Evolutionary conservation across 2,113 vertebrate genomes (phyloP).

Genomic region (Eublepharis macularius): DNA sequence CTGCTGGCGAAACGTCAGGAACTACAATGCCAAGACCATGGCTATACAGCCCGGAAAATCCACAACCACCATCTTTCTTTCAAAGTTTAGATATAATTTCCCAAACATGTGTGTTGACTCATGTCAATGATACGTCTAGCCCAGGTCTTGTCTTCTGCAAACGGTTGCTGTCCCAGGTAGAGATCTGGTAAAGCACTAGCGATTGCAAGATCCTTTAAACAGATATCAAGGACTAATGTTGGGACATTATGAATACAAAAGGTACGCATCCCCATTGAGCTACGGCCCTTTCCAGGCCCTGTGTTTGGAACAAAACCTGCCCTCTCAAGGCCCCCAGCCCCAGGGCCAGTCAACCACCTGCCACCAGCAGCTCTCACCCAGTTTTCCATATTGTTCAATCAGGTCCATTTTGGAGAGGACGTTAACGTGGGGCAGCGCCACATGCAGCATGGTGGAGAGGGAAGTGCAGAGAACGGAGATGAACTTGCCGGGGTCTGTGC

Average conservation of each 20-base stretch:
- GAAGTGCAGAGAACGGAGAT: constrained; percentile 97
- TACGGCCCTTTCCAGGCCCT: too few relatives aligned
- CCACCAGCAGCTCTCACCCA: constrained; percentile 77
- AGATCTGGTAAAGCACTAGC: neutral
- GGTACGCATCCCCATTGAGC: too few relatives aligned
- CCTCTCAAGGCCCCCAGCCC: too few relatives aligned
- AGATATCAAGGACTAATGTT: too few relatives aligned
- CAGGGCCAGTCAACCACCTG: neutral
- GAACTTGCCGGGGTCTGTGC: constrained; percentile 95
- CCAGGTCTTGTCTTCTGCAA: neutral
- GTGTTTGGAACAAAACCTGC: neutral
- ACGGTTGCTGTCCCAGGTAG: neutral
- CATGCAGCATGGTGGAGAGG: constrained; percentile 93
- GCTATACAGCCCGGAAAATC: too few relatives aligned
- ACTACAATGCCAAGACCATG: too few relatives aligned
- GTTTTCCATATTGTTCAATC: constrained; percentile 93
- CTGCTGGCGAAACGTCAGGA: too few relatives aligned
- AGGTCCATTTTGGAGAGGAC: constrained; percentile 98
- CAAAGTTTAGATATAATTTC: too few relatives aligned
- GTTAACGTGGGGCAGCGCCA: constrained; percentile 95
- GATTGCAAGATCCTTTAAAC: too few relatives aligned
- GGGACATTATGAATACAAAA: neutral
- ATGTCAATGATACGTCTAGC: neutral
- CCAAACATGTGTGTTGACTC: neutral
- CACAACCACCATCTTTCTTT: too few relatives aligned